phyloP scores from a whole-genome alignment of 2,888 invertebrate species.

The Euzetes globulus region DNA sequence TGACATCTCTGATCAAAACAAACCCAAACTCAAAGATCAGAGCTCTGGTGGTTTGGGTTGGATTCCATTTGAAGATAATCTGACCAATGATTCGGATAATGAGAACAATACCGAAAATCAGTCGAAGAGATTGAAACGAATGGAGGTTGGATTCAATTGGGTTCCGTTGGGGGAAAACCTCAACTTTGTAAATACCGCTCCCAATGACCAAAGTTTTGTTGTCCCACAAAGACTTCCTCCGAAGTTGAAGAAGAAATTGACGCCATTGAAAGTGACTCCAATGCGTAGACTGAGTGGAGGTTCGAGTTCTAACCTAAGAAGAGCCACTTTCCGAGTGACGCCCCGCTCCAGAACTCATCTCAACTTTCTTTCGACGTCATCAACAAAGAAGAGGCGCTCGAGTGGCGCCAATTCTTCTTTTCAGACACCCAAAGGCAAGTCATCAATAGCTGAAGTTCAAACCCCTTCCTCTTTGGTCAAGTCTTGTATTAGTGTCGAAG shows the following conservation, averaged over 20 bases:
- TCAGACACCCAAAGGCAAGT: not conserved
- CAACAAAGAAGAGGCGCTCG: slow-evolving; percentile 4
- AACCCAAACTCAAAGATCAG: not conserved
- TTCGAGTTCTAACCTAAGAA: not conserved
- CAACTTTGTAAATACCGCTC: not conserved
- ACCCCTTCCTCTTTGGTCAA: not conserved
- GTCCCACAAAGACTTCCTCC: slow-evolving; percentile 12
- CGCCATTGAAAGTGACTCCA: not conserved
- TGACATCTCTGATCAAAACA: not conserved
- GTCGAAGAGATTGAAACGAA: not conserved
- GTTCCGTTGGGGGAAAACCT: slow-evolving; percentile 14
- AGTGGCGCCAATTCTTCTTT: not conserved
- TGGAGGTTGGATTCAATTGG: not conserved
- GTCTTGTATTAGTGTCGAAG: not conserved
- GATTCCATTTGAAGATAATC: not conserved
- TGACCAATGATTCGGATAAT: not conserved
- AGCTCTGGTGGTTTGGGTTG: not conserved
- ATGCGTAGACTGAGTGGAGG: not conserved
- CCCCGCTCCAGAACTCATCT: not conserved
- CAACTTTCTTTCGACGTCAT: not conserved
- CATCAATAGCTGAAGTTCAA: not conserved
- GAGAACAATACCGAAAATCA: not conserved
- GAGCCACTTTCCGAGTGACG: slow-evolving; percentile 11
- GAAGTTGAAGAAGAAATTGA: slow-evolving; percentile 7
- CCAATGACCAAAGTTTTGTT: not conserved